Base-by-base conservation (phyloP, 64 coral and sea anemone species). In the Dendronephthya gigantea region DNA sequence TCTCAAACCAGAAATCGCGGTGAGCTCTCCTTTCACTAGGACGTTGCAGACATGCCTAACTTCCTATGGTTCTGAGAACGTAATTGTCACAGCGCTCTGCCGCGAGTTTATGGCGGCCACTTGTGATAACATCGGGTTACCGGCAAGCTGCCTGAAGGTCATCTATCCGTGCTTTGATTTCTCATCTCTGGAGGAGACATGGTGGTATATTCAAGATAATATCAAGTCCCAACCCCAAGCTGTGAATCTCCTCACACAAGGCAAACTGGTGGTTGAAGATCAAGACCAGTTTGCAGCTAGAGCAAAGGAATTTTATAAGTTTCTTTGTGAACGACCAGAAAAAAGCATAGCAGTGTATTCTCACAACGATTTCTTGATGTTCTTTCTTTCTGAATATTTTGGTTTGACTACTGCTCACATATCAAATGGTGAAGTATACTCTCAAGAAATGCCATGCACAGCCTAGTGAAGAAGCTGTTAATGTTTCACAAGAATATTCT, bases 11-110 rank as follows among this genome's bases (percentile, higher is more conserved):
- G 89, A 90, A 29, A 62, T 17, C 17, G 69, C 43, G 0, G 72
- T 90, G 23, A 81, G 41, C 29, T 90, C 89, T 11, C 89, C 89
- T 0, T 90, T 86, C 11, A 90, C 83, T 43, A 48, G 89, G 43
- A 82, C 89, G 17, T 35, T 90, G 85, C 68, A 85, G 48, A 90
- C 89, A 28, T 90, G 84, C 47, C 70, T 90, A 0, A 75, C 89
- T n/a, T 40, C 89, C 5, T 86, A 48, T 76, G 49, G 48, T 31
- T 40, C 74, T 9, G 32, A 55, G 10, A 39, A 86, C 22, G 68
- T 90, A 30, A 38, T 30, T 5, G 83, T 90, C 32, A 90, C 83
- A 45, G 83, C 89, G 13, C 49, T 90, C 23, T 90, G 89, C 23
- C 83, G 89, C 43, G 89, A 90, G 81, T 27, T 69, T n/a, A 51